Base-by-base conservation (phyloP, 2,797 vertebrate species). In the Megalops cyprinoides region DNA sequence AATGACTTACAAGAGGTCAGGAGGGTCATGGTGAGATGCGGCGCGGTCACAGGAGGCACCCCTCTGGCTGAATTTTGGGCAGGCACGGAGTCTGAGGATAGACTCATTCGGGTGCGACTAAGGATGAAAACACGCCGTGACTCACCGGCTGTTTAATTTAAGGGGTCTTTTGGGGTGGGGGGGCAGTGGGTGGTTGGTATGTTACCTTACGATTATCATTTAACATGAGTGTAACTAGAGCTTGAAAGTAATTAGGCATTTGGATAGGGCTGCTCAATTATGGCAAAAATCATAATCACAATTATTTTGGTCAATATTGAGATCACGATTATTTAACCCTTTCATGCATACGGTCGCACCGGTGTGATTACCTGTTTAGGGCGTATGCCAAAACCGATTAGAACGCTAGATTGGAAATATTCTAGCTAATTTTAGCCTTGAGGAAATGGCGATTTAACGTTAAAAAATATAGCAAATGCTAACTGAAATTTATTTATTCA, bases 1-100 rank as follows among this genome's bases (percentile, higher is more conserved):
- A 85, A 86, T 82, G 82, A 81, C 77, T 34, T 78, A 49, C 79
- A 82, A 80, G 82, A 76, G 48, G 80, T 74, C 74, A 60, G 65
- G 65, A 79, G 83, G 71, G 83, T 86, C 62, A 74, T 31, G 62
- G 39, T 23, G 79, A 46, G 77, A 34, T 53, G 25, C 39, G 42
- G 3, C 0, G 58, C 31, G 37, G 79, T 67, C 71, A 42, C 37
- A 37, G 49, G 28, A 48, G 56, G 0, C 20, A 14, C 34, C 31
- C 23, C 20, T 31, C 31, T 9, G 34, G 49, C 67, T 2, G 18
- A 1, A 18, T 62, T 44, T 51, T 28, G 18, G 37, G 49, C 51
- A 8, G 51, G 9, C 20, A 53, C 55, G 37, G 44, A 51, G 46
- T 28, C 3, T 25, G 18, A 20, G 37, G 67, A 23, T 12, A 48